Percentiles rank a stretch among this genome's conserved stretches.
phyloP scores from a whole-genome alignment of 2,888 invertebrate species.

The Ligdia adustata region DNA sequence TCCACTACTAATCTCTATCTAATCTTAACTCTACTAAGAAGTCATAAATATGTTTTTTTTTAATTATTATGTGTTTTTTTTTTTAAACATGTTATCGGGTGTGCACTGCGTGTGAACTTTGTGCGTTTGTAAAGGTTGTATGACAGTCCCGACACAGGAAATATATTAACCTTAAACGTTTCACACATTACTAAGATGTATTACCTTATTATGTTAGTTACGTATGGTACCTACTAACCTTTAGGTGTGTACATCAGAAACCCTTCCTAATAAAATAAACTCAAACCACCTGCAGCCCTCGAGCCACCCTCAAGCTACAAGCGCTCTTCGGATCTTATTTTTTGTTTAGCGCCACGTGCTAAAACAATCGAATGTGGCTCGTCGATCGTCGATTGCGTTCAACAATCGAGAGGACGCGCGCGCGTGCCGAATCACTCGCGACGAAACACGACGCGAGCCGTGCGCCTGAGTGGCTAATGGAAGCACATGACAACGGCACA shows the following conservation, averaged over 20 bases:
- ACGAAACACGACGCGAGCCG: slow-evolving; percentile 40
- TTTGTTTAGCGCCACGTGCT: slow-evolving; percentile 37
- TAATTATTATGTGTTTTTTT: too few species aligned
- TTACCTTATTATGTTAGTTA: too few species aligned
- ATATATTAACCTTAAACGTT: too few species aligned
- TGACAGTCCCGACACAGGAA: too few species aligned
- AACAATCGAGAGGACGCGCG: slow-evolving; percentile 25
- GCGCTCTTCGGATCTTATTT: slow-evolving; percentile 20
- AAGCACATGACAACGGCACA: slow-evolving; percentile 49
- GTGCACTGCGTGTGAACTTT: too few species aligned
- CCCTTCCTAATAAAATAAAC: neutral
- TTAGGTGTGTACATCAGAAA: neutral
- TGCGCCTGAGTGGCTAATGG: slow-evolving; percentile 56
- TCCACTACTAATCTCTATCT: too few species aligned
- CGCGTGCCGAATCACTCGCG: slow-evolving; percentile 67
- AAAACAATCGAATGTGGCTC: slow-evolving; percentile 31
- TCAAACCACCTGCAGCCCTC: slow-evolving; percentile 24
- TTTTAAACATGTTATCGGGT: too few species aligned
- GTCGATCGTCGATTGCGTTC: slow-evolving; percentile 23
- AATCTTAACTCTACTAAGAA: too few species aligned
- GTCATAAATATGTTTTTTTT: too few species aligned
- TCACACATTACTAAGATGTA: too few species aligned
- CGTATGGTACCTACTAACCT: neutral
- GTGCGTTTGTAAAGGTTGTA: too few species aligned
- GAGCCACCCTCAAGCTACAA: slow-evolving; percentile 9